phyloP scores from a whole-genome alignment of 2,888 invertebrate species.

The Platycheirus rosarum region DNA sequence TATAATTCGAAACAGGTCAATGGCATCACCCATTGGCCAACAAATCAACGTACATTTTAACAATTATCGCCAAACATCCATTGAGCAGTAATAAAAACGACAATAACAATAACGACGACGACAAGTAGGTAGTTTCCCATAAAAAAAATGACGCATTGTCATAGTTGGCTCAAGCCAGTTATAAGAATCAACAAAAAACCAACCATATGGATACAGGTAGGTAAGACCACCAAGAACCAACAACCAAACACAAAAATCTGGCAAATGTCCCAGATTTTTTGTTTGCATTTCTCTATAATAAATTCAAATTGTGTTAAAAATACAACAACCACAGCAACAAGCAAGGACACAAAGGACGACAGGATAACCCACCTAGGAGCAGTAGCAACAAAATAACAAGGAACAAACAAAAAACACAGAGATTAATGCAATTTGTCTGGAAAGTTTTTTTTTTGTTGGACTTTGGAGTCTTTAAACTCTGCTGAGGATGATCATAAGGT shows the following conservation, averaged over 20 bases:
- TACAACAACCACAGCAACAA: conserved; percentile 44
- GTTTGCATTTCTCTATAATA: background rate
- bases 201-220: conserved; percentile 64
- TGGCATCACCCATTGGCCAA: conserved; percentile 43
- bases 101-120: background rate
- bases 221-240: conserved; percentile 37
- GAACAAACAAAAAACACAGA: conserved; percentile 12
- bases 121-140: background rate
- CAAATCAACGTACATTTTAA: background rate
- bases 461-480: conserved; percentile 14
- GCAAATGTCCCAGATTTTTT: conserved; percentile 62
- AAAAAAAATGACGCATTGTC: conserved; percentile 42
- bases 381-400: background rate
- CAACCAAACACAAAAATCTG: conserved; percentile 38
- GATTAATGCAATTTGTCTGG: conserved; percentile 70
- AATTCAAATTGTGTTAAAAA: background rate
- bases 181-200: background rate
- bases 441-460: conserved; percentile 54
- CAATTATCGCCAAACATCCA: conserved; percentile 2
- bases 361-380: background rate
- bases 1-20: conserved; percentile 42
- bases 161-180: conserved; percentile 22
- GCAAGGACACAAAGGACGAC: conserved; percentile 5
- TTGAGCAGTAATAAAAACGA: background rate
- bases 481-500: background rate